Evolutionary conservation across 2,888 invertebrate species (phyloP).

Genomic region (Heliconius erato): DNA sequence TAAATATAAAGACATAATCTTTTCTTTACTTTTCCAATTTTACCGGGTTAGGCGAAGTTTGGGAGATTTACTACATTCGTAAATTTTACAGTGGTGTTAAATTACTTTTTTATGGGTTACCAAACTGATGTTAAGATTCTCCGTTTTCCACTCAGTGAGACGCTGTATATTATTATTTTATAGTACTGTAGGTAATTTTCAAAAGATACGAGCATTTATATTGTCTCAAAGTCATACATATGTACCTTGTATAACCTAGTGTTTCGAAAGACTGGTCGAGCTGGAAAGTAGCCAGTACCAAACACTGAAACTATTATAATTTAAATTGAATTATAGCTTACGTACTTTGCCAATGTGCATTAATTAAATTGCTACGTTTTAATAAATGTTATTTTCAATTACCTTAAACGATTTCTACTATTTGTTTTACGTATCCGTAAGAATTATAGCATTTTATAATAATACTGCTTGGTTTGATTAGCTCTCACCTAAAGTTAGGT

Average conservation of each 20-base stretch:
- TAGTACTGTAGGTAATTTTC: too few relatives aligned
- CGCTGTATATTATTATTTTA: too few relatives aligned
- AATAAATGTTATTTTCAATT: background rate
- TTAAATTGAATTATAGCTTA: conserved; percentile 59
- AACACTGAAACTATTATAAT: conserved; percentile 63
- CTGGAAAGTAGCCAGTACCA: conserved; percentile 57
- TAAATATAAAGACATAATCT: background rate
- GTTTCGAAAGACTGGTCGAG: conserved; percentile 36
- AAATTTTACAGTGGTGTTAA: too few relatives aligned
- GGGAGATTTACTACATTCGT: background rate
- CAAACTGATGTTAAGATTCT: too few relatives aligned
- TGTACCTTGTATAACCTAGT: conserved; percentile 31
- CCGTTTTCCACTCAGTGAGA: too few relatives aligned
- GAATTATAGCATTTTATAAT: too few relatives aligned
- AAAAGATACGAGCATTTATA: conserved; percentile 8
- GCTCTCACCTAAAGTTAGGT: too few relatives aligned
- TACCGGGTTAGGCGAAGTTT: background rate
- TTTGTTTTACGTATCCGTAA: too few relatives aligned
- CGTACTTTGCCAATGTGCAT: background rate
- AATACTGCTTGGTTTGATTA: too few relatives aligned
- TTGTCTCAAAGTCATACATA: conserved; percentile 28
- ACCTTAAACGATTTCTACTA: background rate
- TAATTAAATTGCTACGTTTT: conserved; percentile 48
- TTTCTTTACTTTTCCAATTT: background rate
- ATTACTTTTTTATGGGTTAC: too few relatives aligned